Base-by-base conservation (phyloP, 2,888 invertebrate genomes). In the Priocnemis perturbator region DNA sequence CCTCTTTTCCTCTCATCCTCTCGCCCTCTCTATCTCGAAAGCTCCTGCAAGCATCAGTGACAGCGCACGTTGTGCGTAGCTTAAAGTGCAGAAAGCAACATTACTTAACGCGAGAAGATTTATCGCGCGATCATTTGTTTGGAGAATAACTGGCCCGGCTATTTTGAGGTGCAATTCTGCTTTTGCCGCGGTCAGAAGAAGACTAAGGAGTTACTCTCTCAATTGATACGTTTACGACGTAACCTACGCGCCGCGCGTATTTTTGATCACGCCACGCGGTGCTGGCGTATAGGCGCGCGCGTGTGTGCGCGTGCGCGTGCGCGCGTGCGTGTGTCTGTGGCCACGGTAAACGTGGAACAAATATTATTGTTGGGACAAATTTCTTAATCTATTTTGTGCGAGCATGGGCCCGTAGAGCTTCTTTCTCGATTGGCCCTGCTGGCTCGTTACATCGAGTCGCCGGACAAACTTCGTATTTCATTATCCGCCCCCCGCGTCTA, bases 291-390 rank as follows among this genome's bases (percentile, higher is more conserved):
- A 3, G 20, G 37, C 44, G n/a, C n/a, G n/a, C 52, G 58, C 47
- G 48, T 52, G 62, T 7, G 26, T 26, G n/a, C 26, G 26, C 26
- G 23, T n/a, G 37, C 44, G n/a, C n/a, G n/a, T 47, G 58, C 47
- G 48, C 48, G 62, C 26, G 26, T 26, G n/a, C 26, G 26, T 7
- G 23, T n/a, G n/a, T n/a, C n/a, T n/a, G n/a, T n/a, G n/a, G n/a
- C n/a, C n/a, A 26, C 26, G 26, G 26, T 5, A 26, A 26, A 26
- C 26, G 26, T 26, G 71, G 70, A 59, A 60, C 61, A 77, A 78
- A 77, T 77, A 78, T 77, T 79, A 67, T 72, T 61, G 20, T 76
- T 79, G 74, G 79, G 79, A 79, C 76, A 78, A 71, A 71, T 76
- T 63, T 58, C 55, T 44, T 3, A 45, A 64, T 58, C 64, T 64